Base-by-base conservation (phyloP, 2,888 invertebrate species). In the Diadegma fenestrale region DNA sequence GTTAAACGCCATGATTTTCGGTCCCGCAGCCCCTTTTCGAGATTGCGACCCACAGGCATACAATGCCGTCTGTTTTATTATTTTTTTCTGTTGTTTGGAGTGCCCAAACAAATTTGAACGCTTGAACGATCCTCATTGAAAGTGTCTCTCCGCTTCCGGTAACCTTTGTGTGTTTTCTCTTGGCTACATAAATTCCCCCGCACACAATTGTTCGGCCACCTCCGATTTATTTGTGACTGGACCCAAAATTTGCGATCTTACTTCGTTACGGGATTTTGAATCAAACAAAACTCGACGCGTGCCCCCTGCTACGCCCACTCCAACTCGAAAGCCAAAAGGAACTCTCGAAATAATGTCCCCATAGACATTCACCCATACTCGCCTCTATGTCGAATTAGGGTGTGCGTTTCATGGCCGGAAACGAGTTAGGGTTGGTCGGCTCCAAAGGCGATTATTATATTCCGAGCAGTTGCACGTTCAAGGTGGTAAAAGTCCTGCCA, bases 71-170 rank as follows among this genome's bases (percentile, higher is more conserved):
- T 37, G 37, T 51, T 75, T 75, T 48, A 75, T 66, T 58, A n/a
- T 45, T 37, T 41, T 19, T 41, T 7, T 30, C 61, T 51, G 30
- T 45, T 48, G 61, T 69, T 51, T 61, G 63, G 63, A 76, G 69
- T 69, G 12, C 30, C 8, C 26, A 37, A 43, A 12, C 30, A 71
- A 37, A 41, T 66, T 78, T 17, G 26, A 80, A 51, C 41, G 66
- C 19, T 73, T 80, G 58, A 51, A 77, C 64, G 61, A 51, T 84
- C 48, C 72, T 61, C 77, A 66, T 68, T 73, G 19, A 76, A 71
- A 77, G 77, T 26, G 77, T 41, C 41, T 68, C 54, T 37, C 71
- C 76, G 80, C 66, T 84, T 80, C 84, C 84, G 80, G 84, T 12
- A 54, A 12, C 76, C 72, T 80, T 84, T 84, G 66, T 80, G 72